phyloP scores from a whole-genome alignment of 2,113 vertebrate genomes.

The Gavialis gangeticus region DNA sequence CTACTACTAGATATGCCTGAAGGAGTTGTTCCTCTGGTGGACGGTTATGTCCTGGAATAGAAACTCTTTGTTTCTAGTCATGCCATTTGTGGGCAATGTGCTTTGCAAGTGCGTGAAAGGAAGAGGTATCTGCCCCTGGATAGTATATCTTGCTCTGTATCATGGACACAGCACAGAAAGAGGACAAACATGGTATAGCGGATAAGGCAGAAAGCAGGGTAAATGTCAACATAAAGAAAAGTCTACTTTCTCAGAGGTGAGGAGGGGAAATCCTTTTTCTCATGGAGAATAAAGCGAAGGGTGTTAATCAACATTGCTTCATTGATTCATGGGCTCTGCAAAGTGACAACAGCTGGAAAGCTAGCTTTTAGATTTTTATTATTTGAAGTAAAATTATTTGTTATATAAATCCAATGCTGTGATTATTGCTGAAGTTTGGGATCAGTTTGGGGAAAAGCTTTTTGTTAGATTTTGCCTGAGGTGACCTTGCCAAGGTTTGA shows the following conservation, averaged over 20 bases:
- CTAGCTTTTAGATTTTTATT: neutral
- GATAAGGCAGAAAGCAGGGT: neutral
- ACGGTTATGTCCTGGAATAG: neutral
- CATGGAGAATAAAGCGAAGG: neutral
- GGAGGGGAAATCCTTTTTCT: neutral
- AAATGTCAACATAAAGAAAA: neutral
- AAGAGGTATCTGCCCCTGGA: neutral
- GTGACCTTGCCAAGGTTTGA: neutral
- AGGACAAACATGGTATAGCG: neutral
- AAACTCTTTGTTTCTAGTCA: neutral
- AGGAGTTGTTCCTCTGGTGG: neutral
- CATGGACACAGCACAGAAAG: slow-evolving; percentile 30
- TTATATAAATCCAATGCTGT: neutral
- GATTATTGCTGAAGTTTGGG: neutral
- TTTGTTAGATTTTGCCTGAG: rapidly evolving
- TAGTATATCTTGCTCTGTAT: slow-evolving; percentile 1
- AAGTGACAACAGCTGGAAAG: neutral
- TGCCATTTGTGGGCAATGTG: neutral
- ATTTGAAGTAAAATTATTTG: neutral
- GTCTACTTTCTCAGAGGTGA: neutral
- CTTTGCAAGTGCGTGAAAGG: neutral
- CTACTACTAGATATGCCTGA: neutral
- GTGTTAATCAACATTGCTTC: neutral
- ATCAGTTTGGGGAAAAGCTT: rapidly evolving
- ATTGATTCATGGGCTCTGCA: neutral